Evolutionary conservation across 2,888 invertebrate species (phyloP), one percentile per base, ranked within the genome.

Genomic region (Cloeon dipterum): DNA sequence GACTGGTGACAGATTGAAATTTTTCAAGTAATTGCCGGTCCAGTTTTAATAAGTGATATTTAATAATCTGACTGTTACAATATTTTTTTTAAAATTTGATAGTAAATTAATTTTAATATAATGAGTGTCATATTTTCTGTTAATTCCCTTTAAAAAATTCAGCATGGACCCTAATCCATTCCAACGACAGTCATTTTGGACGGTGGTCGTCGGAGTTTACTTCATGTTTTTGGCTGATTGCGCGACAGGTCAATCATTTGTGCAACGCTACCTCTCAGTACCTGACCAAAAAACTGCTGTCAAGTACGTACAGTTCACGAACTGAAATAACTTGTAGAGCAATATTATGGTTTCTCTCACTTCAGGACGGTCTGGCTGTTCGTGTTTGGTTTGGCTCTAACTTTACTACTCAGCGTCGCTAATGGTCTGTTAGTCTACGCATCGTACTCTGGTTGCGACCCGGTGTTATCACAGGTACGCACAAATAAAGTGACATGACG

Each of bases 11-110:
- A 57, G 73, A 44, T 46, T 72, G 5, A 63, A 68, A 36, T 53
- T 71, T 18, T 67, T 71, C 47, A 64, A 71, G 73, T 73, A 53
- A 59, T 64, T 55, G n/a, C n/a, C n/a, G n/a, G n/a, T n/a, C n/a
- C n/a, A n/a, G n/a, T n/a, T n/a, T n/a, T n/a, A n/a, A n/a, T n/a
- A n/a, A n/a, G n/a, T n/a, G n/a, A n/a, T n/a, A n/a, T n/a, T n/a
- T n/a, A n/a, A n/a, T n/a, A n/a, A n/a, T n/a, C n/a, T n/a, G n/a
- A n/a, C n/a, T n/a, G n/a, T n/a, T n/a, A n/a, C n/a, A n/a, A n/a
- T n/a, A n/a, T n/a, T n/a, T n/a, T n/a, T n/a, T n/a, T n/a, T n/a
- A n/a, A n/a, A n/a, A n/a, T n/a, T n/a, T n/a, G n/a, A n/a, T n/a
- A n/a, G n/a, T n/a, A n/a, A n/a, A n/a, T n/a, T n/a, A n/a, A n/a